Base-by-base conservation (phyloP, 2,113 vertebrate genomes). In the Bubalus kerabau region DNA sequence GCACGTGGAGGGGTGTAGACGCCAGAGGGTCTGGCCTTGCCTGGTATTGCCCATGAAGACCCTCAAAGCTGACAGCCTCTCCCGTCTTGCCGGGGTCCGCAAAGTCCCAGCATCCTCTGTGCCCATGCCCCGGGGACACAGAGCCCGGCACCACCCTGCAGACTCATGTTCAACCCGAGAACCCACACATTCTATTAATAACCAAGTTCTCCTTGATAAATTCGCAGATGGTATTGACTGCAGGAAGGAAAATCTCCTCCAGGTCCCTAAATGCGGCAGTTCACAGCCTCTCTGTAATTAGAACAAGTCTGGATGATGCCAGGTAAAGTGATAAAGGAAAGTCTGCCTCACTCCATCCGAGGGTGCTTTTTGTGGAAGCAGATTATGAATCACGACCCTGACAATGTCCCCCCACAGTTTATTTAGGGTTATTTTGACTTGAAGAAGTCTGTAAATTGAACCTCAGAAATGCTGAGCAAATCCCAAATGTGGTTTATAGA, bases 401-500 rank as follows among this genome's bases (percentile, higher is more conserved):
- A 19, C 40, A 16, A 9, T 9, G 0, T 2, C 16, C 46, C 78
- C 23, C 23, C 28, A 3, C 28, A 26, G 52, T 52, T 83, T 43
- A 14, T 40, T 89, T 30, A 26, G 93, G 71, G 21, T 50, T 64
- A 57, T 59, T 89, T 78, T 87, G n/a, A 92, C 87, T 83, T 67
- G 60, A 95, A 96, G 80, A 95, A 80, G 80, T 83, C 76, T 89
- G 93, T 91, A 95, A 97, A 91, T 74, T 50, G 94, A 96, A 91
- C 78, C 95, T 95, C 93, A 97, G 97, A 94, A 96, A 94, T 74
- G 67, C 97, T 11, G 81, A 76, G 82, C 88, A 94, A 86, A 76
- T 92, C 96, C 97, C 91, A 81, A 87, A 74, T 97, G 97, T 84
- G 91, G 96, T 97, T 95, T 85, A 89, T 60, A 87, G 92, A 90